A percentile compares a stretch with the other conserved stretches of the same genome.
Conservation (phyloP, 92 coral and sea anemone genomes). For the Metridium senile region DNA sequence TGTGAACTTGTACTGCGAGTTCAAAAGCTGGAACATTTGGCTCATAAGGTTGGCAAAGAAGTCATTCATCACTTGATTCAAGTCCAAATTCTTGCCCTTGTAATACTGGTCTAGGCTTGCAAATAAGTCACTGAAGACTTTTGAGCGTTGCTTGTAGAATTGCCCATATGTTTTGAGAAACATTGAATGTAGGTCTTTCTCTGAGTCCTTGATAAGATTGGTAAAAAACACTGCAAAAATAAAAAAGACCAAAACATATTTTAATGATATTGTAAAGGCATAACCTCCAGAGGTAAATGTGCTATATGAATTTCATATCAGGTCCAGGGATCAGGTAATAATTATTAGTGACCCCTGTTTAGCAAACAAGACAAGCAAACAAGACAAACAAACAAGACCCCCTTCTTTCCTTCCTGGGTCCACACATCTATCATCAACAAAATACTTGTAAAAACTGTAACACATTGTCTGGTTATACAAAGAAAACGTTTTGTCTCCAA, state of each 20-base stretch:
- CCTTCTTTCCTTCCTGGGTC: too few relatives aligned
- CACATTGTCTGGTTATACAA: too few relatives aligned
- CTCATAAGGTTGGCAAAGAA: conserved; percentile 74
- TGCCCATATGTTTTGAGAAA: conserved; percentile 50
- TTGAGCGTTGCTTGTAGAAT: conserved; percentile 51
- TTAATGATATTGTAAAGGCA: not conserved
- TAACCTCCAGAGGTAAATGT: not conserved
- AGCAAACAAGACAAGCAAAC: too few relatives aligned
- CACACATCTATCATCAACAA: too few relatives aligned
- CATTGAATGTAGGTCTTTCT: conserved; percentile 46
- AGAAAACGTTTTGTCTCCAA: too few relatives aligned
- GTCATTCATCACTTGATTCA: conserved; percentile 59
- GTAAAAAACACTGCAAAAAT: conserved; percentile 57
- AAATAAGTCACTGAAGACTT: conserved; percentile 71
- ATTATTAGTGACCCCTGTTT: too few relatives aligned
- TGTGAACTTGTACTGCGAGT: conserved; percentile 24
- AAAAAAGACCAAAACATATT: not conserved
- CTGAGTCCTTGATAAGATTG: conserved; percentile 63
- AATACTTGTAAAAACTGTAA: too few relatives aligned
- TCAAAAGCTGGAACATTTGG: conserved; percentile 74
- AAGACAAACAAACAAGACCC: too few relatives aligned
- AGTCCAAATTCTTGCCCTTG: conserved; percentile 52
- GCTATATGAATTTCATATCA: too few relatives aligned
- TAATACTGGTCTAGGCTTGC: conserved; percentile 56
- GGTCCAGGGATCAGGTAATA: too few relatives aligned